phyloP scores from a whole-genome alignment of 2,113 vertebrate genomes.

The Melanerpes aurifrons region DNA sequence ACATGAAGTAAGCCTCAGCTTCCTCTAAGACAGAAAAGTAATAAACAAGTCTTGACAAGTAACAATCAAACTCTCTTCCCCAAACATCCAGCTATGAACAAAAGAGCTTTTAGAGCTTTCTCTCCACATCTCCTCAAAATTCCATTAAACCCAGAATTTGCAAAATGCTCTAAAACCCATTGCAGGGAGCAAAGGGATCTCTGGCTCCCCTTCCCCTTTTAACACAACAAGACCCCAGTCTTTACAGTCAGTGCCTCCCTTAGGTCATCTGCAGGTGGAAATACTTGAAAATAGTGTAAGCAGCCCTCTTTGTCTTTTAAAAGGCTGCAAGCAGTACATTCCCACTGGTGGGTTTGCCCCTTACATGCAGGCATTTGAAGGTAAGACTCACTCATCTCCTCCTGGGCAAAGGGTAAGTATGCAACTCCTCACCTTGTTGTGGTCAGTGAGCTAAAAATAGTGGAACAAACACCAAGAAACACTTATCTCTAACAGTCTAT shows the following conservation, averaged over 20 bases:
- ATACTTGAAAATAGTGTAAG: neutral
- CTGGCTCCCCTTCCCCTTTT: neutral
- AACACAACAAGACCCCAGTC: fast-evolving
- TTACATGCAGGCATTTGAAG: neutral
- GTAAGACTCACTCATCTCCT: neutral
- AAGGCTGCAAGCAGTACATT: neutral
- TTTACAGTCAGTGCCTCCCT: neutral
- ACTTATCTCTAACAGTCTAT: neutral
- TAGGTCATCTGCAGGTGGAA: neutral
- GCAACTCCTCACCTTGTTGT: neutral
- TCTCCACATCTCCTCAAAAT: fast-evolving
- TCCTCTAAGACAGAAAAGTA: neutral
- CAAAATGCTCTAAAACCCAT: neutral
- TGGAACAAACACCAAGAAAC: neutral
- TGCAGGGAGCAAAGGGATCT: neutral
- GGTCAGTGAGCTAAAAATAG: neutral
- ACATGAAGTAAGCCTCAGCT: neutral
- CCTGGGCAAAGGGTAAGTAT: neutral
- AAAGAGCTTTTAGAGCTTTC: neutral
- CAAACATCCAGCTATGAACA: neutral
- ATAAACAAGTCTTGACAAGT: neutral
- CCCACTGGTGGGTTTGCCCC: neutral
- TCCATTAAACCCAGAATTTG: neutral
- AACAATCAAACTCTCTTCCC: neutral
- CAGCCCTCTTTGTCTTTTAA: neutral